Base-by-base conservation (phyloP, 2,888 invertebrate species). In the Eledona agricola region DNA sequence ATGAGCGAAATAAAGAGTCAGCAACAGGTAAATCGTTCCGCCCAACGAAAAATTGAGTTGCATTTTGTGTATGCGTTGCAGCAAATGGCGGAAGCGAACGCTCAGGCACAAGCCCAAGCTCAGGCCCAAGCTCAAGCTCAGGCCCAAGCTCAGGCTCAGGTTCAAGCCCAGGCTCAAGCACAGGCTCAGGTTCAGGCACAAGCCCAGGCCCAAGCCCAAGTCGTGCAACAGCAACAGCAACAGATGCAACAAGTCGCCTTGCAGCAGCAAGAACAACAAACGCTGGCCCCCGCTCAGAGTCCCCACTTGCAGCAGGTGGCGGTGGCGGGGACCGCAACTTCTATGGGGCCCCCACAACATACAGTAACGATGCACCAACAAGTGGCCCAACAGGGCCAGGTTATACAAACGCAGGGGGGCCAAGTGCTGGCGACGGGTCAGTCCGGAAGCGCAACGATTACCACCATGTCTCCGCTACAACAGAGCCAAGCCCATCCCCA, bases 381-480 rank as follows among this genome's bases (percentile, higher is more conserved):
- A 59, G 77, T 77, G 64, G 65, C 76, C 32, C 70, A 67, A 56
- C 74, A 76, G 43, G 76, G 75, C 37, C 78, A 78, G 34, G 79
- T 77, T 16, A 73, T 78, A 32, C 77, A 76, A 58, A 77, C 78
- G 1, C 78, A 79, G 55, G 78, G 77, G 1, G 72, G 72, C 1
- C 74, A 74, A 55, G 72, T 73, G 4, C 72, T 79, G 4, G 61
- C 74, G 1, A 67, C 75, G 4, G 66, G 69, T 15, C 71, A 71
- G 55, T 62, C 68, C 0, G 75, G 73, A 16, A 49, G 83, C 60
- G 84, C 80, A 1, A 84, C 85, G 1, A 85, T 89, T 47, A 85
- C 88, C 1, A 86, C 87, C 3, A 89, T 90, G 88, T 87, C 90
- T 2, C 87, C 89, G 0, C 77, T 89, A 66, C 90, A 89, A 57